Evolutionary conservation across 2,888 invertebrate species (phyloP), one percentile per base, ranked within the genome.

Genomic region (Merodon equestris): DNA sequence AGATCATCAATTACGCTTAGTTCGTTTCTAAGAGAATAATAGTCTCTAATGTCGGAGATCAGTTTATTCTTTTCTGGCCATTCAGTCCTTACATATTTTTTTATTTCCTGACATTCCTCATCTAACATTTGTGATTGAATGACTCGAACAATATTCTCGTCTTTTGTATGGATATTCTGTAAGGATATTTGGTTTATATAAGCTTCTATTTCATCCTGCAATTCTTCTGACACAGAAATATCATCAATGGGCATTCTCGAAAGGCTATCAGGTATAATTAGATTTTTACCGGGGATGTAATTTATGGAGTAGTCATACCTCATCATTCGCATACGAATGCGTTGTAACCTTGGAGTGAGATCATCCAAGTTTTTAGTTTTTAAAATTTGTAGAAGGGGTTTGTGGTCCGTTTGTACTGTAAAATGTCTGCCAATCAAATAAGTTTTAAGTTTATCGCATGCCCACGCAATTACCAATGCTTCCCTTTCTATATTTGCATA

Each of bases 401-500:
- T 60, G 13, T 60, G 58, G 17, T 48, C 58, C 38, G 38, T 48
- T 36, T 60, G 48, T 3, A 60, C 38, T 12, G 57, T 45, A 45
- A 57, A 45, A 57, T 34, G n/a, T 44, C 57, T 45, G 3, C 54
- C 54, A 1, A 54, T 54, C n/a, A 54, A 54, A 54, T 40, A 54
- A 15, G 51, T 36, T 36, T 53, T 53, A 36, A 53, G 36, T 54
- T 54, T 54, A 18, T 48, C 14, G 18, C 40, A 47, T 19, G 13
- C 57, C 57, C 57, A 57, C 45, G 57, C n/a, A n/a, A n/a, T n/a
- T n/a, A n/a, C 45, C 14, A 57, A 45, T 45, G 45, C 45, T 45
- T 57, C 57, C 36, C 45, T 45, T 57, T 57, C 57, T 34, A 45
- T 57, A 12, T 57, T 57, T 45, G 57, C 45, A 45, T 57, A 57